A percentile compares a stretch with the other conserved stretches of the same genome.
Conservation (phyloP, 2,797 vertebrate genomes). For the Pipistrellus nathusii region DNA sequence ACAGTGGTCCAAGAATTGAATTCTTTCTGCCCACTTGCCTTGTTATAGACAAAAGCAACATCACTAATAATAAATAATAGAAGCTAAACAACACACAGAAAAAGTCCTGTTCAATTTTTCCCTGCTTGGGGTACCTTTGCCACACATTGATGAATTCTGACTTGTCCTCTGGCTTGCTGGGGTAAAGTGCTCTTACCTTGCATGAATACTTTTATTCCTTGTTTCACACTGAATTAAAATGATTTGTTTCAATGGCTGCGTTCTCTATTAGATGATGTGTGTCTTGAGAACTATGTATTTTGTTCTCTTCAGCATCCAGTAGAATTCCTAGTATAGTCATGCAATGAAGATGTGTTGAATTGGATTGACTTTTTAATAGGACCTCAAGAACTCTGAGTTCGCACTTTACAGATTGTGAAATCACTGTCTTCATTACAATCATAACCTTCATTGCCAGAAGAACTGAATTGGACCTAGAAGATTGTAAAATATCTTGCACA, state of each 20-base stretch:
- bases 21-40: neutral
- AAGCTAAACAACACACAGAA: neutral
- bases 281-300: neutral
- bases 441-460: neutral
- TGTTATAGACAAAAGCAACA: neutral
- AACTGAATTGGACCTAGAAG: neutral
- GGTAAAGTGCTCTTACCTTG: neutral
- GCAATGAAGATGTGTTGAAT: slow-evolving; percentile 2
- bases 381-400: neutral
- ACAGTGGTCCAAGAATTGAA: neutral
- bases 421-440: neutral
- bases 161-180: neutral
- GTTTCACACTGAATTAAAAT: neutral
- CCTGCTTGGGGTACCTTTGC: neutral
- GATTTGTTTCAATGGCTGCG: neutral
- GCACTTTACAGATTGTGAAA: neutral
- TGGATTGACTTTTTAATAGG: slow-evolving; percentile 1
- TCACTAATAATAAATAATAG: neutral
- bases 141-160: neutral
- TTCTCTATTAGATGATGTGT: neutral
- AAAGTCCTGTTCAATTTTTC: neutral
- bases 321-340: neutral
- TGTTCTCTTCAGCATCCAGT: neutral
- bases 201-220: neutral
- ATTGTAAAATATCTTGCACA: neutral